Conservation (phyloP, 2,888 invertebrate species). For the Vanessa cardui region DNA sequence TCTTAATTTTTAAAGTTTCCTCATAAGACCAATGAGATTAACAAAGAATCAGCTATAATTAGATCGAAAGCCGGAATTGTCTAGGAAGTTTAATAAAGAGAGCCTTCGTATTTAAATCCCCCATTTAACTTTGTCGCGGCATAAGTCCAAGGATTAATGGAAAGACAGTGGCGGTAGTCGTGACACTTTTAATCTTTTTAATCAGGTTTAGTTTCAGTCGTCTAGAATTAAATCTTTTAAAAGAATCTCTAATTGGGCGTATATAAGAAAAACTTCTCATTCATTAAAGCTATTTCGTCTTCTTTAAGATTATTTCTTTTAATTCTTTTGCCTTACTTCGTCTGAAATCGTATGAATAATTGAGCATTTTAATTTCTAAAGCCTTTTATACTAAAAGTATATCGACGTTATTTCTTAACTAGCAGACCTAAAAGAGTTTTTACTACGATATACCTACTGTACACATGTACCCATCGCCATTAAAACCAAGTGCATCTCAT, state of each 20-base stretch:
- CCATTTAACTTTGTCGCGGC: slow-evolving; percentile 42
- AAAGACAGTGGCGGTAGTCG: slow-evolving; percentile 37
- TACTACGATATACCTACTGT: too few species aligned
- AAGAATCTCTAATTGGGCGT: slow-evolving; percentile 25
- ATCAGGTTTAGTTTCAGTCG: slow-evolving; percentile 33
- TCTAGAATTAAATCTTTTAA: slow-evolving; percentile 31
- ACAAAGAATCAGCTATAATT: slow-evolving; percentile 31
- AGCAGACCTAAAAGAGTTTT: neutral
- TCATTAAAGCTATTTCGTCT: slow-evolving; percentile 4
- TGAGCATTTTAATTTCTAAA: neutral
- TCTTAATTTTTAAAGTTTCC: slow-evolving; percentile 19
- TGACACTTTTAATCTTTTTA: slow-evolving; percentile 40
- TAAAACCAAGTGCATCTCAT: too few species aligned
- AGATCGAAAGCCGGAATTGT: slow-evolving; percentile 33
- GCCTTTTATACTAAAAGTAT: neutral
- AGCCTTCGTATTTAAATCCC: slow-evolving; percentile 40
- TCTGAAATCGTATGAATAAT: slow-evolving; percentile 5
- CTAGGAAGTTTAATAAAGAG: slow-evolving; percentile 36
- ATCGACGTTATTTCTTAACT: too few species aligned
- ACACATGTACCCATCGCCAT: too few species aligned
- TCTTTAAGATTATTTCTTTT: slow-evolving; percentile 1
- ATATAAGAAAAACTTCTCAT: slow-evolving; percentile 6
- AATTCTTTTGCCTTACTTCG: neutral
- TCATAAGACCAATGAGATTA: slow-evolving; percentile 23
- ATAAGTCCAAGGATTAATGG: slow-evolving; percentile 41